phyloP scores from a whole-genome alignment of 2,797 vertebrate genomes.

The Sciaenops ocellatus region DNA sequence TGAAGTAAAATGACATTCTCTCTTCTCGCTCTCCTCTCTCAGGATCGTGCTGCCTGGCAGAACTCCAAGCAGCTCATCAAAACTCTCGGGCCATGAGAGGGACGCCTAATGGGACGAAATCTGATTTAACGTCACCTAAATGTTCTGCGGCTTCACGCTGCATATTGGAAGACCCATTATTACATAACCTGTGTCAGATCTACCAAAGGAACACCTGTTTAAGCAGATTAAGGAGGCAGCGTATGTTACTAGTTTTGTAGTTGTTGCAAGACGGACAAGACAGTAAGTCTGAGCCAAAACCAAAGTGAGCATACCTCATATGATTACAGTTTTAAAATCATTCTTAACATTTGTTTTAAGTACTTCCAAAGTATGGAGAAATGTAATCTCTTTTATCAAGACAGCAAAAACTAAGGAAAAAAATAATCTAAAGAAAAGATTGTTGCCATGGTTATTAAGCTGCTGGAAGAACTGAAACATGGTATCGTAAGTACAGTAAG shows the following conservation, averaged over 20 bases:
- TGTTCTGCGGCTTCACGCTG: conserved; percentile 44
- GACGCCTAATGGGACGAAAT: conserved; percentile 61
- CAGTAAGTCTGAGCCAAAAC: not conserved
- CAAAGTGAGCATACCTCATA: not conserved
- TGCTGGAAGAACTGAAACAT: not conserved
- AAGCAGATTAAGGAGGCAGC: conserved; percentile 47
- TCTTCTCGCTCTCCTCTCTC: conserved; percentile 52
- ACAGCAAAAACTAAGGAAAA: too few relatives aligned
- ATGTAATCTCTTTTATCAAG: too few relatives aligned
- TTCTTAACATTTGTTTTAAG: not conserved
- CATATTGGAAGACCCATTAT: conserved; percentile 39
- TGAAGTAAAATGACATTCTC: conserved; percentile 65
- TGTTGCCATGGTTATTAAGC: not conserved
- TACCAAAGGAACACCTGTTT: conserved; percentile 57
- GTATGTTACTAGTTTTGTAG: conserved; percentile 22
- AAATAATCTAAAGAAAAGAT: not conserved
- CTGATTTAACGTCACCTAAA: conserved; percentile 68
- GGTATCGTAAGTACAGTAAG: too few relatives aligned
- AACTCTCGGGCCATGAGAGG: conserved; percentile 50
- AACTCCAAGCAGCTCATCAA: conserved; percentile 71
- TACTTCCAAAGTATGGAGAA: too few relatives aligned
- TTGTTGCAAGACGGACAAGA: not conserved
- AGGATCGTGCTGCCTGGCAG: conserved; percentile 55
- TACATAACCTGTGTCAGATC: conserved; percentile 40
- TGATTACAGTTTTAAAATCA: not conserved